These are phyloP conservation scores for Hetaerina americana DNA, from an alignment of 1,140 invertebrate genomes.

Conservation along the genomic window DNA sequence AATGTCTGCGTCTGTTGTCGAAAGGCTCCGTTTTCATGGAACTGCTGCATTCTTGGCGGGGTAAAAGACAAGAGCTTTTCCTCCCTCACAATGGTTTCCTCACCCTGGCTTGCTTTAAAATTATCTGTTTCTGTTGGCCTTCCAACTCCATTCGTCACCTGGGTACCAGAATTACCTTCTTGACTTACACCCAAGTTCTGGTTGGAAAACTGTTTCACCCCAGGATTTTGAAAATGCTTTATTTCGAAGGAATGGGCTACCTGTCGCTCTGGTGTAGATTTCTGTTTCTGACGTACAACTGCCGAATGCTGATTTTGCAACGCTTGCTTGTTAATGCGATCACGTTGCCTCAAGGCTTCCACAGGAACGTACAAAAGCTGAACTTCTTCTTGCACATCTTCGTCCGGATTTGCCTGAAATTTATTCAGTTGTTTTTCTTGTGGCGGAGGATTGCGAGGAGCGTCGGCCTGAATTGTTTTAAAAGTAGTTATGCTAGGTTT, in stretches of 20 bases:
- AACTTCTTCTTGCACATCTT: slow-evolving; percentile 46
- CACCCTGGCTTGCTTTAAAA: too few species aligned
- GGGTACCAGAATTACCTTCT: too few species aligned
- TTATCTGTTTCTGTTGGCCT: too few species aligned
- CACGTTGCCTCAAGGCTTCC: slow-evolving; percentile 50
- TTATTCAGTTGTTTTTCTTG: not conserved
- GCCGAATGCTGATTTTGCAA: not conserved
- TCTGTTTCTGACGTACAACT: not conserved
- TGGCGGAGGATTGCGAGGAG: not conserved
- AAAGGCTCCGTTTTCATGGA: slow-evolving; percentile 5
- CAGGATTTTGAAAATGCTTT: not conserved
- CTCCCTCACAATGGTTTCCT: too few species aligned
- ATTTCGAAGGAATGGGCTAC: not conserved
- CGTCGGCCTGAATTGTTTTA: not conserved
- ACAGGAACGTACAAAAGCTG: slow-evolving; percentile 66
- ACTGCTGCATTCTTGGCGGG: slow-evolving; percentile 11
- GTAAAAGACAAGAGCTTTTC: too few species aligned
- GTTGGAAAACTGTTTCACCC: too few species aligned
- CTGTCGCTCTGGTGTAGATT: not conserved
- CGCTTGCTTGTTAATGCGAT: not conserved
- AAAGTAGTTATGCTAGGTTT: not conserved
- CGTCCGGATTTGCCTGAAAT: not conserved
- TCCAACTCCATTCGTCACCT: too few species aligned
- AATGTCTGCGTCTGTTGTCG: not conserved
- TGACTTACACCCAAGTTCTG: too few species aligned